Base-by-base conservation (phyloP, 2,113 vertebrate genomes). In the Otus sunia region DNA sequence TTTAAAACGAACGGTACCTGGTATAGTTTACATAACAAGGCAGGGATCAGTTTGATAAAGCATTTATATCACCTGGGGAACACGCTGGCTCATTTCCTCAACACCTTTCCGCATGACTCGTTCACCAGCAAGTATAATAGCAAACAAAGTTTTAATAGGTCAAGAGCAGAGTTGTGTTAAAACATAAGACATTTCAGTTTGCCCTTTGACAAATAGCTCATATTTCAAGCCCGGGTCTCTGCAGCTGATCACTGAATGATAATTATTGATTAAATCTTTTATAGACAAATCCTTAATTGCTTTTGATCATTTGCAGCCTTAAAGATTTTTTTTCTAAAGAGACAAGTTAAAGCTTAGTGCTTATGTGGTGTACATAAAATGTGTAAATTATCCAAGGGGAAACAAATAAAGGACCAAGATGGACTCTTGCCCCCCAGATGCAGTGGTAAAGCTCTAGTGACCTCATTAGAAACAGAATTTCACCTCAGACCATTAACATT, bases 1-100 rank as follows among this genome's bases (percentile, higher is more conserved):
- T 98, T 98, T 98, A 98, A 98, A 98, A 98, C 16, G 97, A 98
- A 94, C 87, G 4, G 93, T 98, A 98, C 97, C 98, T 97, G 96
- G 91, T 98, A 97, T 96, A 96, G 98, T 98, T 98, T 98, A 98
- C 98, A 98, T 98, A 98, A 98, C 98, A 98, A 98, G 98, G 98
- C 97, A 98, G 97, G 98, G 98, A 98, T 98, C 97, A 95, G 98
- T 97, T 97, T 98, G 98, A 98, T 98, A 98, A 98, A 98, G 98
- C 97, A 96, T 98, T 98, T 98, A 81, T 97, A 98, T 97, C 98
- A 98, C 98, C 98, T 97, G 97, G 98, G 98, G 97, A 98, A 96
- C 96, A 97, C 16, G 3, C 88, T 58, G 97, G 97, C 98, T 98
- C 98, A 97, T 98, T 98, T 98, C 98, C 98, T 98, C 97, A 96